These are phyloP conservation scores for Ophion costatus DNA, from an alignment of 2,888 invertebrate species.

Conservation along the genomic window DNA sequence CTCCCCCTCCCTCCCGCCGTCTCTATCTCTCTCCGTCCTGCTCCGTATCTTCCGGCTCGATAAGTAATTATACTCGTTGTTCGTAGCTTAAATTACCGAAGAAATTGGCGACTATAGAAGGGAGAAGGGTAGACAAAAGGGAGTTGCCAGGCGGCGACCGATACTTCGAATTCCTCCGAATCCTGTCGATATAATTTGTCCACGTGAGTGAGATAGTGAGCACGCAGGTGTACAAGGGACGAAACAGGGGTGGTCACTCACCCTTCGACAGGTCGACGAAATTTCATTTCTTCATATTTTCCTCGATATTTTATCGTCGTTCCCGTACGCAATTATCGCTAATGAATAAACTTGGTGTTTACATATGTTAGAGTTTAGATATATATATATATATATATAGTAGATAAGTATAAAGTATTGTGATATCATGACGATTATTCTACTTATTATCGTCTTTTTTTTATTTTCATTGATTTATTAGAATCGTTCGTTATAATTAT, in stretches of 20 bases:
- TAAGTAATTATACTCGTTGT: conserved; percentile 60
- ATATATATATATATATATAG: no score
- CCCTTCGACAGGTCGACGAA: no score
- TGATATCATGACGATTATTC: no score
- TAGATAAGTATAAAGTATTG: no score
- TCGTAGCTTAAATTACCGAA: conserved; percentile 48
- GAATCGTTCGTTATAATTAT: no score
- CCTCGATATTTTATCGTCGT: background rate
- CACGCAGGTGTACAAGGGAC: background rate
- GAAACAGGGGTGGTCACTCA: background rate
- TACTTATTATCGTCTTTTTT: no score
- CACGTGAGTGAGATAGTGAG: background rate
- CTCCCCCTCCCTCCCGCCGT: background rate
- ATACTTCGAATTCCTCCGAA: conserved; percentile 5
- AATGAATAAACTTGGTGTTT: background rate
- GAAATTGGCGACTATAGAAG: conserved; percentile 5
- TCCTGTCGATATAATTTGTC: conserved; percentile 4
- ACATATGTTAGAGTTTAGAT: no score
- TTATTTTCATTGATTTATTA: no score
- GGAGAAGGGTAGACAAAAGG: background rate
- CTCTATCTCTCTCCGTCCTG: conserved; percentile 6
- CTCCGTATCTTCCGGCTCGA: conserved; percentile 52
- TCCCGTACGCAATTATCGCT: background rate
- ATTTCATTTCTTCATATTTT: background rate
- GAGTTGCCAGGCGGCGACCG: conserved; percentile 7